Evolutionary conservation across 2,113 vertebrate species (phyloP).

Genomic region (Barbus barbus): DNA sequence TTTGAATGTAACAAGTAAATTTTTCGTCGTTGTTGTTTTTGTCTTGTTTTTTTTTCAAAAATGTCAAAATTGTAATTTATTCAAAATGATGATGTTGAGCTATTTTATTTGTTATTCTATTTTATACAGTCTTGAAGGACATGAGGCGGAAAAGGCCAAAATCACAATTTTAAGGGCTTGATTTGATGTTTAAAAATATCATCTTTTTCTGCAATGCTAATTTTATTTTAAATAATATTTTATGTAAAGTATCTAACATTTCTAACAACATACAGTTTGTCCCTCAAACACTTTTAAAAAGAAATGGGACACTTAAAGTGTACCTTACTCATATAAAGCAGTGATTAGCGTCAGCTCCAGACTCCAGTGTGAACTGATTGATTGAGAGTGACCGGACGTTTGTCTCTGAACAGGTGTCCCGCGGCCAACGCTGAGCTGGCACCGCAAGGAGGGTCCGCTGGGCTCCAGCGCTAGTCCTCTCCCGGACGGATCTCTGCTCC

Average conservation of each 20-base stretch:
- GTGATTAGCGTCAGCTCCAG: not conserved
- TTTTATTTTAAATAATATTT: not conserved
- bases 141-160: not conserved
- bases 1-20: too few species aligned
- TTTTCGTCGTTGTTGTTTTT: too few species aligned
- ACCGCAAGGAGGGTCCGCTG: constrained; percentile 68
- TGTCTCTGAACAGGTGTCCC: constrained; percentile 78
- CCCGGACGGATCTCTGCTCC: constrained; percentile 79
- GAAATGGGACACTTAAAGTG: not conserved
- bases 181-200: not conserved
- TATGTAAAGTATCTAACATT: not conserved
- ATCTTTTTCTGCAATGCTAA: not conserved
- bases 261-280: not conserved
- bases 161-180: not conserved
- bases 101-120: not conserved
- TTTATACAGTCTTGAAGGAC: not conserved
- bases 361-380: not conserved
- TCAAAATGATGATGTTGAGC: not conserved
- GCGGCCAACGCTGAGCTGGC: constrained; percentile 79
- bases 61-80: not conserved
- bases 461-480: constrained; percentile 61
- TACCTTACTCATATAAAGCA: not conserved
- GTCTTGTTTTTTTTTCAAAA: too few species aligned
- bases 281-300: not conserved
- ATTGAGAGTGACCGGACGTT: constrained; percentile 20